Percentiles rank a stretch among this genome's conserved stretches.
Evolutionary conservation across 2,113 vertebrate species (phyloP).

Genomic region (Antennarius striatus): DNA sequence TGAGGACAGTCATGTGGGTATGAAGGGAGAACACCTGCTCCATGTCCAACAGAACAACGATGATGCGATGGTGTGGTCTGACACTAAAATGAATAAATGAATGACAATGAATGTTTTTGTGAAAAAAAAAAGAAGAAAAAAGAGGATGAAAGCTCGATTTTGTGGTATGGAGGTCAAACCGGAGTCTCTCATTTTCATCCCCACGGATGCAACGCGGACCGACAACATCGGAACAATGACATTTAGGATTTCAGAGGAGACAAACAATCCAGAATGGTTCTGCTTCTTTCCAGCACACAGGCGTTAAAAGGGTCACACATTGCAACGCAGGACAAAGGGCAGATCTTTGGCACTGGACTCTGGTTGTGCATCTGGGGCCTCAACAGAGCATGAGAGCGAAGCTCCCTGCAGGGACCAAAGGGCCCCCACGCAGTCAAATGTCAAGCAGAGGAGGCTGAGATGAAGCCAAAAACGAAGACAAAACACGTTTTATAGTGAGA

Average conservation of each 20-base stretch:
- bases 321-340: constrained; percentile 48
- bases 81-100: no score
- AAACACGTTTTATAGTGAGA: constrained; percentile 44
- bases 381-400: constrained; percentile 22
- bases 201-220: constrained; percentile 4
- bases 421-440: constrained; percentile 63
- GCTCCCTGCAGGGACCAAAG: constrained; percentile 52
- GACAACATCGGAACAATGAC: constrained; percentile 4
- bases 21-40: background rate
- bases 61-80: no score
- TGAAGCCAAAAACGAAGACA: constrained; percentile 44
- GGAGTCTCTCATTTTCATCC: constrained; percentile 12
- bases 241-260: constrained; percentile 35
- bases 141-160: no score
- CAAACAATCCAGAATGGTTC: constrained; percentile 24
- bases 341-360: constrained; percentile 49
- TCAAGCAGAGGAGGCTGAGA: constrained; percentile 35
- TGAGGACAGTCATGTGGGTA: background rate
- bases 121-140: no score
- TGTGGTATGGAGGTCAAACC: no score
- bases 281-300: constrained; percentile 31
- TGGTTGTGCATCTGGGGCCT: constrained; percentile 60
- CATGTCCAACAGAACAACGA: no score
- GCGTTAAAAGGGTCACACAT: constrained; percentile 14
- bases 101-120: no score